phyloP scores from a whole-genome alignment of 2,113 vertebrate species.

The Dicrurus megarhynchus region DNA sequence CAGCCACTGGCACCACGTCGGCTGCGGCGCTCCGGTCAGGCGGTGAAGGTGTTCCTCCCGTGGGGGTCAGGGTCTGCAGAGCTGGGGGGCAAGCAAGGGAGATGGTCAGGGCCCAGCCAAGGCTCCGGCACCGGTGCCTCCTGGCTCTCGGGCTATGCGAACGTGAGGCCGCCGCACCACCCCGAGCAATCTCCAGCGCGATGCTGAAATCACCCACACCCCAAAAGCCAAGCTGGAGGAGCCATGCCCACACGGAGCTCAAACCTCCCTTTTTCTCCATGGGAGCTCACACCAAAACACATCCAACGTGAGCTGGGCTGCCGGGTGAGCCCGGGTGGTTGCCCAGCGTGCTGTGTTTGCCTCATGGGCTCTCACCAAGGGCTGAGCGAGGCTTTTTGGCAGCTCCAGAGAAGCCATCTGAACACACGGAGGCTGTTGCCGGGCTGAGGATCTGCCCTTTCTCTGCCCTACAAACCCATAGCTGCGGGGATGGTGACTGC shows the following conservation, averaged over 20 bases:
- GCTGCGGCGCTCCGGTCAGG: not conserved
- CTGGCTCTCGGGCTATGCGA: accelerated
- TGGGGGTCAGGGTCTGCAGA: constrained; percentile 59
- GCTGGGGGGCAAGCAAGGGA: constrained; percentile 26
- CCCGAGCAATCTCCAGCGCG: accelerated
- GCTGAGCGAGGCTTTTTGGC: not conserved
- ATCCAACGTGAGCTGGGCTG: accelerated
- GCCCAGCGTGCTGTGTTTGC: accelerated
- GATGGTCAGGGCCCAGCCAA: not conserved
- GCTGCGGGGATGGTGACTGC: not conserved
- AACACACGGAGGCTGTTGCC: not conserved
- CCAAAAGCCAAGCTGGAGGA: not conserved
- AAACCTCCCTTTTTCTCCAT: not conserved
- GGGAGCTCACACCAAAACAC: not conserved
- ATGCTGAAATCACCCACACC: not conserved
- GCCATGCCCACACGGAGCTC: not conserved
- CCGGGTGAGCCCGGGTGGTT: accelerated
- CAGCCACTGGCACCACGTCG: not conserved
- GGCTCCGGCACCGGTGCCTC: accelerated
- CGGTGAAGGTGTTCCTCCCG: constrained; percentile 28
- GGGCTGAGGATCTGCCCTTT: not conserved
- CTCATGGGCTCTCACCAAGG: not conserved
- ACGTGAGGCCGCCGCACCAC: accelerated
- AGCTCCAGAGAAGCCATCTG: not conserved
- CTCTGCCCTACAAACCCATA: not conserved